Evolutionary conservation across 2,113 vertebrate genomes (phyloP), one percentile per base, ranked within the genome.

Genomic region (Columba livia): DNA sequence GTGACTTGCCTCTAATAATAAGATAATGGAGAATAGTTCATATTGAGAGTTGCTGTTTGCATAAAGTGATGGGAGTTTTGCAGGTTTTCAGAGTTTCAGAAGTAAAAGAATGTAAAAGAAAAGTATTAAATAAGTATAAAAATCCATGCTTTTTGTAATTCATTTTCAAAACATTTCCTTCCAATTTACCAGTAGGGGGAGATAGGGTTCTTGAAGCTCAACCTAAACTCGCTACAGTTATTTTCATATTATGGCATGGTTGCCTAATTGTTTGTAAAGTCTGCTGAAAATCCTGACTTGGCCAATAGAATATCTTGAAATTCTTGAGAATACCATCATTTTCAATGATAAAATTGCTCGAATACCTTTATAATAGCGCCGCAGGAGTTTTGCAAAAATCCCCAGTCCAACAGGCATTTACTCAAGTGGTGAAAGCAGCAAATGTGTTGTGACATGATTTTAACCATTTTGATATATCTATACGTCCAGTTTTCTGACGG

Each of bases 131-230:
- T 16, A 56, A 32, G 44, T 16, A 6, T 60, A 74, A 90, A 70
- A 82, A 2, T 8, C 18, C 11, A 9, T 20, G 6, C 14, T 87
- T 40, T 48, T 21, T n/a, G 20, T 36, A 70, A 70, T 32, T 19
- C 7, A 2, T 48, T 74, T 79, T 51, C 42, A 32, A 34, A 54
- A 61, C 15, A 17, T 56, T 65, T 61, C 18, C 1, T 31, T 78
- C 31, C 65, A 51, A 58, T 2, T n/a, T 86, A 79, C 97, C 97
- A 94, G 93, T 82, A 97, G 97, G 94, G 93, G 97, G 96, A 60
- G 93, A 70, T 69, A 15, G 78, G 26, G 93, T 32, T 78, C 93
- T 93, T 87, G 64, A 50, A 66, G 65, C 12, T 1, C 21, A 67
- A 36, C 44, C 32, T 71, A 28, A 54, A 67, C 12, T 20, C 23